Percentiles rank a stretch among this genome's conserved stretches.
phyloP scores from a whole-genome alignment of 2,888 invertebrate genomes.

The Drosophila tripunctata region DNA sequence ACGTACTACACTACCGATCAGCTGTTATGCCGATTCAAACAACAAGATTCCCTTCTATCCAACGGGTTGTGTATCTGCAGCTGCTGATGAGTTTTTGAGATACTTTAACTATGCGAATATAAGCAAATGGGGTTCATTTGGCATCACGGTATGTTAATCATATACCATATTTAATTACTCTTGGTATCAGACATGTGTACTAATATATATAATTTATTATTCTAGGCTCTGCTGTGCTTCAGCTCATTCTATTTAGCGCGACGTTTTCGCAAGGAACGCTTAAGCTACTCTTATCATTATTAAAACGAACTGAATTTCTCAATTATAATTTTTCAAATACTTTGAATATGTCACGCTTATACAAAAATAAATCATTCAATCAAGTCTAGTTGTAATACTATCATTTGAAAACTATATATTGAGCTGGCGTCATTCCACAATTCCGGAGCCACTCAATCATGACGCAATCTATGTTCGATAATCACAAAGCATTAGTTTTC shows the following conservation, averaged over 20 bases:
- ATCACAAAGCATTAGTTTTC: slow-evolving; percentile 44
- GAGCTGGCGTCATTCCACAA: slow-evolving; percentile 27
- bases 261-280: slow-evolving; percentile 72
- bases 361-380: slow-evolving; percentile 12
- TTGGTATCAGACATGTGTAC: background rate
- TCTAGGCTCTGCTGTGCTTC: slow-evolving; percentile 67
- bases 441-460: slow-evolving; percentile 25
- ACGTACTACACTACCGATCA: slow-evolving; percentile 54
- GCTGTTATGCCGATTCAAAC: slow-evolving; percentile 59
- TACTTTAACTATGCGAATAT: slow-evolving; percentile 54
- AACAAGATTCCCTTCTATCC: slow-evolving; percentile 30
- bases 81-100: slow-evolving; percentile 44
- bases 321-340: background rate
- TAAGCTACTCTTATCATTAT: slow-evolving; percentile 53
- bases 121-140: slow-evolving; percentile 66
- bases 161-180: background rate
- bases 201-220: background rate
- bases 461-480: slow-evolving; percentile 53
- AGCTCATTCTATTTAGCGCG: slow-evolving; percentile 68
- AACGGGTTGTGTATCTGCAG: slow-evolving; percentile 65
- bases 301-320: slow-evolving; percentile 30
- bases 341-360: slow-evolving; percentile 6
- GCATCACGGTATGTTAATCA: slow-evolving; percentile 54
- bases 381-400: slow-evolving; percentile 1
- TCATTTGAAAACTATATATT: slow-evolving; percentile 8